Percentiles rank a stretch among this genome's conserved stretches.
phyloP scores from a whole-genome alignment of 2,113 vertebrate species.

The Myrmecophaga tridactyla region DNA sequence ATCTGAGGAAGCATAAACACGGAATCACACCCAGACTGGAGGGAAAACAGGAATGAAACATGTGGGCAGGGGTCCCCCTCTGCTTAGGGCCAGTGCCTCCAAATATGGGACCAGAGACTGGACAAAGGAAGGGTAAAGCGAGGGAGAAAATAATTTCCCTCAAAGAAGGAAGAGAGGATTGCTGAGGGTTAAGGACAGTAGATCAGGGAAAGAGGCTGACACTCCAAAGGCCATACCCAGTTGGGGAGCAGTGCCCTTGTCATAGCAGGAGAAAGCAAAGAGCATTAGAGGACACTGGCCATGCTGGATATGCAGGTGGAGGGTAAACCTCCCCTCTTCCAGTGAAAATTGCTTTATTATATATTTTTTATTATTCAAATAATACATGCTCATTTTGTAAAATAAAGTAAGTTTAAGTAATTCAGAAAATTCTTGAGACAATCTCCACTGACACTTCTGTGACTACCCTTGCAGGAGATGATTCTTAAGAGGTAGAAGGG shows the following conservation, averaged over 20 bases:
- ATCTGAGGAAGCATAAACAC: background rate
- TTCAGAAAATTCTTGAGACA: background rate
- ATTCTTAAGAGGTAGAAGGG: background rate
- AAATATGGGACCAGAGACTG: background rate
- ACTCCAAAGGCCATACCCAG: background rate
- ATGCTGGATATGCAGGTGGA: background rate
- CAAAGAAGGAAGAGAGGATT: background rate
- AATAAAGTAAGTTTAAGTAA: background rate
- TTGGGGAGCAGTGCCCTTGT: background rate
- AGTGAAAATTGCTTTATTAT: background rate
- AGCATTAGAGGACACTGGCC: no score
- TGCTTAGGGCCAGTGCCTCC: background rate
- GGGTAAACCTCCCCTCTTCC: background rate
- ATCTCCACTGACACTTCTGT: background rate
- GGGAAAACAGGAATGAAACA: no score
- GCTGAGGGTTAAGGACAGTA: fast-evolving
- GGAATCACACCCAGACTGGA: background rate
- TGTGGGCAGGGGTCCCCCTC: no score
- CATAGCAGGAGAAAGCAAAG: background rate
- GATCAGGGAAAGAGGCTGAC: background rate
- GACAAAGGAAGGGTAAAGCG: background rate
- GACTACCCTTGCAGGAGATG: background rate
- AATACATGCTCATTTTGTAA: no score
- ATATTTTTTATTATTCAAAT: background rate
- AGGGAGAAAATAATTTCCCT: background rate